Evolutionary conservation across 2,113 vertebrate species (phyloP).

Genomic region (Marmota flaviventris): DNA sequence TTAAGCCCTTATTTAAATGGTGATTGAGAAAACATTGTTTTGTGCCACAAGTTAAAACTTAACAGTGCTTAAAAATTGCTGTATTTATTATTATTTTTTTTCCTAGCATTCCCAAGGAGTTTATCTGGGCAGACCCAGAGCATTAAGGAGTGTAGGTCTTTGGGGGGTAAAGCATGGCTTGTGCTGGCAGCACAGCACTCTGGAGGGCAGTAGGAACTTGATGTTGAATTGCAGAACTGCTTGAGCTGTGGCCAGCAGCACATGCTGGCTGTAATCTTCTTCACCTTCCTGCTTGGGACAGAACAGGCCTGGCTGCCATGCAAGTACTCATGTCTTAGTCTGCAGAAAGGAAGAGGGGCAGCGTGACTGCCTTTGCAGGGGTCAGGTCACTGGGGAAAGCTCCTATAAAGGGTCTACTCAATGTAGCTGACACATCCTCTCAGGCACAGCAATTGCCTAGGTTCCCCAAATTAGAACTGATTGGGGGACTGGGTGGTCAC

Average conservation of each 20-base stretch:
- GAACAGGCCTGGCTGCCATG: not conserved
- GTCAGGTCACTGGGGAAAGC: not conserved
- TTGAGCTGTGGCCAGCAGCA: not conserved
- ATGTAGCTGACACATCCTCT: not conserved
- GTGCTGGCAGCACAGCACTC: not conserved
- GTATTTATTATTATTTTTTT: not conserved
- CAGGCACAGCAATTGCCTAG: not conserved
- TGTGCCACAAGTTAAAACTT: not conserved
- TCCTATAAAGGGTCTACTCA: not conserved
- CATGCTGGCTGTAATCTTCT: not conserved
- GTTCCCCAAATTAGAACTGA: not conserved
- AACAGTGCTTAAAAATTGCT: not conserved
- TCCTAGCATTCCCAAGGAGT: not conserved
- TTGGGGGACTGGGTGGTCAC: not conserved
- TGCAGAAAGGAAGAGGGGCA: not conserved
- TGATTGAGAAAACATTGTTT: not conserved
- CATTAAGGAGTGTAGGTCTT: not conserved
- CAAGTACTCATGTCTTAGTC: not conserved
- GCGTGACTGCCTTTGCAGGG: not conserved
- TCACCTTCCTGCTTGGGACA: not conserved
- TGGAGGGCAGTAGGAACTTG: not conserved
- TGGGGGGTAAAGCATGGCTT: not conserved
- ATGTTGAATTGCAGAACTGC: not conserved
- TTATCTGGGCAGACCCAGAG: not conserved
- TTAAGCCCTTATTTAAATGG: constrained; percentile 4